phyloP scores from a whole-genome alignment of 2,113 vertebrate genomes.

The Periophthalmodon schlosseri region DNA sequence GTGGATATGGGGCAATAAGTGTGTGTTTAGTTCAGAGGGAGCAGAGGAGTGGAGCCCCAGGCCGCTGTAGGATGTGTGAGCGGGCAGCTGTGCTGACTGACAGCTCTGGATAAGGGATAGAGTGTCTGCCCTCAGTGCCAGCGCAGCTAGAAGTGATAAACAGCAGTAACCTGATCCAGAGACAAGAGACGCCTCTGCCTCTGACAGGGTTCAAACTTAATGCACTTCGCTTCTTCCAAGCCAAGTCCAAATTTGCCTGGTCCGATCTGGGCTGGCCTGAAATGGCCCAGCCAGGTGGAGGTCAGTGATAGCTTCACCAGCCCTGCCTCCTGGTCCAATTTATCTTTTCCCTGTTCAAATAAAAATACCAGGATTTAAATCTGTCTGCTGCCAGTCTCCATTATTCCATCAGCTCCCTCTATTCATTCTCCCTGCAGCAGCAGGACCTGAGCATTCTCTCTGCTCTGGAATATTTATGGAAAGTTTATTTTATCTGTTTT shows the following conservation, averaged over 20 bases:
- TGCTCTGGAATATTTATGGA: slow-evolving; percentile 71
- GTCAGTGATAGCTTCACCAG: slow-evolving; percentile 34
- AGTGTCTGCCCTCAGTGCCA: slow-evolving; percentile 87
- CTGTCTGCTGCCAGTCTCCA: slow-evolving; percentile 38
- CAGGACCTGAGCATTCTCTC: slow-evolving; percentile 68
- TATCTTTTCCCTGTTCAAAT: slow-evolving; percentile 23
- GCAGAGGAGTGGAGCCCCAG: slow-evolving; percentile 58
- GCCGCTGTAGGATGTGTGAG: slow-evolving; percentile 78
- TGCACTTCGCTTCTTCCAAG: slow-evolving; percentile 74
- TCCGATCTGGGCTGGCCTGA: slow-evolving; percentile 25
- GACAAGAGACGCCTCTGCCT: slow-evolving; percentile 84
- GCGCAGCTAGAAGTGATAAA: slow-evolving; percentile 90
- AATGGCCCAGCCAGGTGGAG: slow-evolving; percentile 37
- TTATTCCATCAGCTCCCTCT: slow-evolving; percentile 56
- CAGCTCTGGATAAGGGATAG: slow-evolving; percentile 89
- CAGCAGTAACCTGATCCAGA: slow-evolving; percentile 91
- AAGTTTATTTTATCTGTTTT: slow-evolving; percentile 78
- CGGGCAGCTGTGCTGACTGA: slow-evolving; percentile 84
- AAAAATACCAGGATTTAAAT: slow-evolving; percentile 47
- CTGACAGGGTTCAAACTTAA: slow-evolving; percentile 89
- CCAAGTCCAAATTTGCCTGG: slow-evolving; percentile 54
- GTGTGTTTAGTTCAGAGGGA: slow-evolving; percentile 64
- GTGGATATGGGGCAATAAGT: slow-evolving; percentile 58
- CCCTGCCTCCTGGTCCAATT: slow-evolving; percentile 28
- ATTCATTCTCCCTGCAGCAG: slow-evolving; percentile 59